These are phyloP conservation scores for Ranitomeya variabilis DNA, from an alignment of 2,113 vertebrate genomes.

Conservation along the genomic window DNA sequence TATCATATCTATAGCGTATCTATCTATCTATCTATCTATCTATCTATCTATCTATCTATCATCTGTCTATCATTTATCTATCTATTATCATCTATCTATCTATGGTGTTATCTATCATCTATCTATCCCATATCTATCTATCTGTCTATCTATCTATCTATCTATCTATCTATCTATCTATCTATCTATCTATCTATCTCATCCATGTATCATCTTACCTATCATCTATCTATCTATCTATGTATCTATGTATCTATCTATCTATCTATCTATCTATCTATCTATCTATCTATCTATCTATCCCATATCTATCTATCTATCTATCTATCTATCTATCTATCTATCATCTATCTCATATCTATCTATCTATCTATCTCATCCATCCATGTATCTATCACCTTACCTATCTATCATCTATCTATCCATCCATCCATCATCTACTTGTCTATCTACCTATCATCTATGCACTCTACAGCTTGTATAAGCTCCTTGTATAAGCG, in stretches of 20 bases:
- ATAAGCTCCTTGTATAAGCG: background rate
- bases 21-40: background rate
- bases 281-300: conserved; percentile 7
- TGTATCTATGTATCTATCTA: background rate
- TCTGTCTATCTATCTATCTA: background rate
- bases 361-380: no score
- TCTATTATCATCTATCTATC: no score
- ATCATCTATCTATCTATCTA: background rate
- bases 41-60: no score
- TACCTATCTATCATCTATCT: background rate
- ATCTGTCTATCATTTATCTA: no score
- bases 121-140: no score
- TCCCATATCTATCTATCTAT: background rate
- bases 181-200: background rate
- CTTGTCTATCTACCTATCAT: no score
- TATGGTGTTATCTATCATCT: no score
- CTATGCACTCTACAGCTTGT: background rate
- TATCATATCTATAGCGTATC: conserved; percentile 10
- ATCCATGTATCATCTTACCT: background rate
- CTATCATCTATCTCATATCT: background rate
- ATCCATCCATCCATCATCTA: background rate
- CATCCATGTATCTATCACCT: no score
- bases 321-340: background rate
- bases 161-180: background rate
- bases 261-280: conserved; percentile 6